Evolutionary conservation across 2,797 vertebrate species (phyloP).

Genomic region (Nannoperca australis): DNA sequence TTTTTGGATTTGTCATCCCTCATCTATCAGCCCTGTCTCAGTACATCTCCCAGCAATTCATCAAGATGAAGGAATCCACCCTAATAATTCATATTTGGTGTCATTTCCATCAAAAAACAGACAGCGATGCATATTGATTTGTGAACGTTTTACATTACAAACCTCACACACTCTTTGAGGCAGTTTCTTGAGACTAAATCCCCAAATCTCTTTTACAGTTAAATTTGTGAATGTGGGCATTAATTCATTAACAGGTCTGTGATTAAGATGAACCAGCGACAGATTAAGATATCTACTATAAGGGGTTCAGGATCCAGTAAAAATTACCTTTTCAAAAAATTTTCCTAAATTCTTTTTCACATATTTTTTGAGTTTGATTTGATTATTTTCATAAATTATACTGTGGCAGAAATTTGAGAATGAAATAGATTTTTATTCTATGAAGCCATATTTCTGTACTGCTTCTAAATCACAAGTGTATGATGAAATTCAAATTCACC

Average conservation of each 20-base stretch:
- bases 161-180: constrained; percentile 16
- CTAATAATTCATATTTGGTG: constrained; percentile 53
- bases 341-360: background rate
- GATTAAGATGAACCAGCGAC: background rate
- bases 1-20: constrained; percentile 53
- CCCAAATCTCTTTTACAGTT: background rate
- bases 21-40: constrained; percentile 55
- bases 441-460: background rate
- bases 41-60: constrained; percentile 33
- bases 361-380: background rate
- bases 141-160: constrained; percentile 20
- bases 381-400: background rate
- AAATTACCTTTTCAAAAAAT: background rate
- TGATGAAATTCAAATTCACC: background rate
- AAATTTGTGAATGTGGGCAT: background rate
- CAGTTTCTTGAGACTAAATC: background rate
- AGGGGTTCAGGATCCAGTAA: background rate
- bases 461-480: background rate
- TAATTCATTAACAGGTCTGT: background rate
- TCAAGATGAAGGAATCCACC: constrained; percentile 33
- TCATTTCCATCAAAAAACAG: constrained; percentile 35
- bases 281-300: background rate
- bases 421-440: background rate
- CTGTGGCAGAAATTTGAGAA: background rate
- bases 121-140: constrained; percentile 10